These are phyloP conservation scores for Machimus atricapillus DNA, from an alignment of 2,888 invertebrate genomes.

Conservation along the genomic window DNA sequence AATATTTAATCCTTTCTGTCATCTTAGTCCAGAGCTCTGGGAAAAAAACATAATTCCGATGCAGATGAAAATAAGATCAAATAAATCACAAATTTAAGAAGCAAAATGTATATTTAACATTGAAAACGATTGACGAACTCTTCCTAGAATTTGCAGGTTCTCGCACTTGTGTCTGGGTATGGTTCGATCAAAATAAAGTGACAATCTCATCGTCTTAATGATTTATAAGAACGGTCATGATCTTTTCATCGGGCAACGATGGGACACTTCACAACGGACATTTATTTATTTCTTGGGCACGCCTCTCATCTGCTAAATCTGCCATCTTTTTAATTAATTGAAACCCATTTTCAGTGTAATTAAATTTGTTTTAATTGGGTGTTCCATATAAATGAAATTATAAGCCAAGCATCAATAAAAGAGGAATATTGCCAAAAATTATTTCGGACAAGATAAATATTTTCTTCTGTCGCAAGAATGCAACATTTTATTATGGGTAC, in stretches of 20 bases:
- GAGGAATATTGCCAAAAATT: neutral
- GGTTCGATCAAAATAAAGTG: neutral
- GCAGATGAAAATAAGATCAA: neutral
- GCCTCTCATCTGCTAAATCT: neutral
- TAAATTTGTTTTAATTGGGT: neutral
- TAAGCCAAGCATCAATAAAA: neutral
- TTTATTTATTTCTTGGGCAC: neutral
- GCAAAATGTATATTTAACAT: neutral
- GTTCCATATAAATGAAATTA: neutral
- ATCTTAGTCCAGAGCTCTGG: neutral
- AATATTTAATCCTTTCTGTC: neutral
- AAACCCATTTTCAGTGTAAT: neutral
- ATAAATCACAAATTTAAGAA: conserved; percentile 1
- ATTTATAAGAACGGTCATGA: neutral
- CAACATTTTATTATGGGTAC: neutral
- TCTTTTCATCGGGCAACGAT: neutral
- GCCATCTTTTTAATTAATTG: neutral
- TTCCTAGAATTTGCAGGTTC: conserved; percentile 24
- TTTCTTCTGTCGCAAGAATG: neutral
- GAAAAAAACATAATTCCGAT: conserved; percentile 12
- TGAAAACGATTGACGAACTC: conserved; percentile 5
- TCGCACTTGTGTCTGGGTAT: neutral
- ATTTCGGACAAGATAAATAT: neutral
- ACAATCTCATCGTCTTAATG: neutral
- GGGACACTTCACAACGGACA: neutral